Conservation (phyloP, 2,888 invertebrate species). For the Liopterus haemorrhoidalis region DNA sequence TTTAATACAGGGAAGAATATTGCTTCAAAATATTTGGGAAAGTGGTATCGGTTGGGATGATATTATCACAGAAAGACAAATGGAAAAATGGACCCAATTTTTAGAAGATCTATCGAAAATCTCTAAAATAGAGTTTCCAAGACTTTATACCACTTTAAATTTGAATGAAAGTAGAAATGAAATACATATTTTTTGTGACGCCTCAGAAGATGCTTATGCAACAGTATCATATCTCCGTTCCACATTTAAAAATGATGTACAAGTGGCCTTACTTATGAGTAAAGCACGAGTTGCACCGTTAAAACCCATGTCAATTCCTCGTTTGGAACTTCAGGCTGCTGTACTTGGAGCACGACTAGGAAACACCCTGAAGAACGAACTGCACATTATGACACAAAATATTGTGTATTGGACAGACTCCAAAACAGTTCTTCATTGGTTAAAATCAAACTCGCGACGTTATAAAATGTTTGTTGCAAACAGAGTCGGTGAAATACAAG, state of each 20-base stretch:
- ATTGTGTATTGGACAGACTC: constrained; percentile 20
- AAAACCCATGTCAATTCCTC: constrained; percentile 3
- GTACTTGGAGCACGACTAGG: constrained; percentile 4
- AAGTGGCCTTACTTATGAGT: constrained; percentile 1
- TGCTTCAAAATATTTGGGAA: constrained; percentile 17
- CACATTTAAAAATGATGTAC: neutral
- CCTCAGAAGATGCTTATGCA: constrained; percentile 21
- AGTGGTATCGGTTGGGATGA: constrained; percentile 13
- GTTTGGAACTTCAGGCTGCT: constrained; percentile 7
- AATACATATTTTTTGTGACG: constrained; percentile 27
- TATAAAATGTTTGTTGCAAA: constrained; percentile 21
- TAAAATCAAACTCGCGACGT: constrained; percentile 14
- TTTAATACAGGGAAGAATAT: constrained; percentile 9
- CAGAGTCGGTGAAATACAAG: constrained; percentile 19
- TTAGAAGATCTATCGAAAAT: constrained; percentile 5
- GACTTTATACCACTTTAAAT: constrained; percentile 1
- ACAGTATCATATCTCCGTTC: constrained; percentile 18
- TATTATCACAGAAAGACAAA: neutral
- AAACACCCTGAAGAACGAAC: constrained; percentile 4
- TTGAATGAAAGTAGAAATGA: constrained; percentile 4
- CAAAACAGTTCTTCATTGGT: constrained; percentile 16
- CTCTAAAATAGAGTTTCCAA: neutral
- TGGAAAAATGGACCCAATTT: constrained; percentile 9
- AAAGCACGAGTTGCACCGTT: constrained; percentile 6
- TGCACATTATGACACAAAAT: constrained; percentile 9